These are phyloP conservation scores for Phasia obesa DNA, from an alignment of 2,888 invertebrate genomes.

Conservation along the genomic window DNA sequence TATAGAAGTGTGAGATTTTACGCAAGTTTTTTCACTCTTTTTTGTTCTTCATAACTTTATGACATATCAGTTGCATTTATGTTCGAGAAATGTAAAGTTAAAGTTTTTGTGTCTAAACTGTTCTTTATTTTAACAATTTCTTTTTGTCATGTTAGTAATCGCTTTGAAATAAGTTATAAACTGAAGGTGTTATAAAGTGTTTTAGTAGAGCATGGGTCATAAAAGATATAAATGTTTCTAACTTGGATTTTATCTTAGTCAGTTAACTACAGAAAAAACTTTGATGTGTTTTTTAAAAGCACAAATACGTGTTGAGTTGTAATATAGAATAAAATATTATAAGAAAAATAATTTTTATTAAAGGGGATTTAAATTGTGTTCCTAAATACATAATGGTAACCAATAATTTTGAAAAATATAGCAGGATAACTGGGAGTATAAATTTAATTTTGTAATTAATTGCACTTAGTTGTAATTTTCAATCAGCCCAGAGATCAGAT, in stretches of 20 bases:
- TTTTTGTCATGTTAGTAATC: conserved; percentile 42
- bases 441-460: too few relatives aligned
- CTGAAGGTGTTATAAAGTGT: conserved; percentile 50
- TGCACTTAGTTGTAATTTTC: too few relatives aligned
- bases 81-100: conserved; percentile 34
- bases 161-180: conserved; percentile 46
- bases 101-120: conserved; percentile 42
- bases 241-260: conserved; percentile 16
- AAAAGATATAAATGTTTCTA: conserved; percentile 26
- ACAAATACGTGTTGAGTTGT: neutral
- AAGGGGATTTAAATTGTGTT: too few relatives aligned
- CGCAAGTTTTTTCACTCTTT: conserved; percentile 40
- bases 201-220: conserved; percentile 31
- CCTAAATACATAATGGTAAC: too few relatives aligned
- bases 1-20: conserved; percentile 60
- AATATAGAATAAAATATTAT: too few relatives aligned
- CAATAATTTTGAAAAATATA: too few relatives aligned
- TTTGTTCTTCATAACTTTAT: conserved; percentile 59
- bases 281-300: neutral
- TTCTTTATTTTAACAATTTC: conserved; percentile 6
- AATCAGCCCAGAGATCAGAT: too few relatives aligned
- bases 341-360: too few relatives aligned
- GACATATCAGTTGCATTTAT: conserved; percentile 65
- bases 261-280: neutral
- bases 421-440: too few relatives aligned